These are phyloP conservation scores for Spodoptera littoralis DNA, from an alignment of 2,888 invertebrate genomes.

Conservation along the genomic window DNA sequence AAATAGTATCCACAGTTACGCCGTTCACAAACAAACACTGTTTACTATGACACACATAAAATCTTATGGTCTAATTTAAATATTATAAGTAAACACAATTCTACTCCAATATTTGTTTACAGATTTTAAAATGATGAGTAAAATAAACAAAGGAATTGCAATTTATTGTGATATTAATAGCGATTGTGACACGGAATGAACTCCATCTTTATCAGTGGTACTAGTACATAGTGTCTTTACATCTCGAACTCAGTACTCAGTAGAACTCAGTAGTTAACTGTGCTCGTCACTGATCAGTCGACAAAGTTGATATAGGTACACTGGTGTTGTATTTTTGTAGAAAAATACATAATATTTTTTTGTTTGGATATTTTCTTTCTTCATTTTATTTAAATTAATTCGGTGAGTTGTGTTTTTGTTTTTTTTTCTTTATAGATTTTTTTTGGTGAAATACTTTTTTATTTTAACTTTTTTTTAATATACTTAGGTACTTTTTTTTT, in stretches of 20 bases:
- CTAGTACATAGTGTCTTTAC: slow-evolving; percentile 11
- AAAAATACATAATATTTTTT: not conserved
- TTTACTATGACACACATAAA: too few relatives aligned
- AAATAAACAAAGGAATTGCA: not conserved
- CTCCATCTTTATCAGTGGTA: slow-evolving; percentile 41
- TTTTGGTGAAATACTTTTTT: too few relatives aligned
- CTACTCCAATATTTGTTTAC: too few relatives aligned
- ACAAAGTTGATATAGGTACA: slow-evolving; percentile 29
- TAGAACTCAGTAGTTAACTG: slow-evolving; percentile 31
- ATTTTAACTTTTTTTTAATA: too few relatives aligned
- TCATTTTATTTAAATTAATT: not conserved
- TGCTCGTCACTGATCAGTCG: slow-evolving; percentile 28
- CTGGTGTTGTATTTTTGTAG: not conserved
- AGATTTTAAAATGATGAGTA: too few relatives aligned
- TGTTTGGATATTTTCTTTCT: not conserved
- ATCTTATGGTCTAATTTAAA: too few relatives aligned
- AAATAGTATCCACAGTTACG: too few relatives aligned
- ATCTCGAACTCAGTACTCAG: slow-evolving; percentile 15
- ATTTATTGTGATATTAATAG: slow-evolving; percentile 46
- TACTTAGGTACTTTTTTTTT: not conserved
- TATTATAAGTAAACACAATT: too few relatives aligned
- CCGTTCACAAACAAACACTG: too few relatives aligned
- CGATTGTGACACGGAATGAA: slow-evolving; percentile 20
- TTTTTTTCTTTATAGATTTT: too few relatives aligned
- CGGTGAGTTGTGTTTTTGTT: not conserved